Base-by-base conservation (phyloP, 2,888 invertebrate genomes). In the Physocephala rufipes region DNA sequence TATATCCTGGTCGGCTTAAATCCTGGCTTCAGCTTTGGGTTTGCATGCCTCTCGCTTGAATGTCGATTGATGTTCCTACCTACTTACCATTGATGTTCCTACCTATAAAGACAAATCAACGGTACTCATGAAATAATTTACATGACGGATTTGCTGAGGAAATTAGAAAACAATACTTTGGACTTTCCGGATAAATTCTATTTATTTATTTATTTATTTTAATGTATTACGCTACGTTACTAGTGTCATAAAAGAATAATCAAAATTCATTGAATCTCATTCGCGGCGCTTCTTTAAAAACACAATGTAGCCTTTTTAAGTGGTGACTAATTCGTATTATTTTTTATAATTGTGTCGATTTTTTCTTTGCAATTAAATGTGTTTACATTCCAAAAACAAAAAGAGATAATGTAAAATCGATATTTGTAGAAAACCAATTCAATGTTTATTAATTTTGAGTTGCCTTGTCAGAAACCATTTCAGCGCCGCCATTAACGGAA, bases 91-190 rank as follows among this genome's bases (percentile, higher is more conserved):
- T n/a, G n/a, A n/a, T n/a, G n/a, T n/a, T n/a, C 4, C 36, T 7
- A 28, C 28, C 12, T 2, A 16, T 28, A 15, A 24, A 13, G 3
- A 28, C 58, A 58, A 58, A 58, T 58, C 58, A 58, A 58, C 58
- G 16, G 58, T 13, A 58, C 58, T 58, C 58, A 16, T 5, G 15
- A 26, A 58, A 58, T 58, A 58, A 58, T 28, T 58, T 24, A 26
- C 26, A 26, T 15, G 28, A 24, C 24, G 24, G 24, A 28, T 49
- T 15, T 24, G 4, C 15, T 16, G 53, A 16, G 15, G 7, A n/a
- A 55, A 55, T 55, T 55, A 21, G 26, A 55, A 26, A 2, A 58
- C 58, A 15, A 58, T 7, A 13, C 1, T 1, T 28, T 28, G 4
- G 15, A 15, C 28, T 28, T 28, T 26, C 55, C 26, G 24, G 15